Evolutionary conservation across 2,888 invertebrate genomes (phyloP), one percentile per base, ranked within the genome.

Genomic region (Amiota mariae): DNA sequence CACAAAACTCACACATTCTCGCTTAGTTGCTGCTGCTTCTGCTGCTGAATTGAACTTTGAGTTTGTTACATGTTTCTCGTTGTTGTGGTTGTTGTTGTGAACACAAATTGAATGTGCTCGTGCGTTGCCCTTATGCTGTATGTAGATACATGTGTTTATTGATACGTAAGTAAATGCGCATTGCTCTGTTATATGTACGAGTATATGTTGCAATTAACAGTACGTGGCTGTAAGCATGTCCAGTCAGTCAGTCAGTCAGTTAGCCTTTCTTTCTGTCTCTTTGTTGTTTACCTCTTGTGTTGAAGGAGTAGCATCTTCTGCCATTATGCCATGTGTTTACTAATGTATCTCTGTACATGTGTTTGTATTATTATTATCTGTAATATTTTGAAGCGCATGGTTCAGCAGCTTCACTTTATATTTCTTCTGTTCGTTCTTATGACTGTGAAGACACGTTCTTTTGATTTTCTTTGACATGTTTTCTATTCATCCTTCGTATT

Each of bases 101-200:
- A 54, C 54, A n/a, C 13, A 54, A n/a, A n/a, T n/a, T 63, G 13
- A n/a, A 20, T 63, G 71, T 54, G 54, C 49, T 64, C 71, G 71
- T 71, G 71, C 72, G 47, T 72, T 66, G 57, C 64, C 72, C 72
- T 66, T 72, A 46, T 56, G 36, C 20, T 49, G 49, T 11, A 36
- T 46, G 46, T 54, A 49, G 15, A 71, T 15, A 46, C 70, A 54
- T 6, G 12, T 18, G 9, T 47, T 47, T n/a, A 48, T 51, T 56
- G 24, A 54, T 64, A 63, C 51, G 63, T 20, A 51, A 13, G 51
- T 48, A 70, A n/a, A 54, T 51, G 49, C 24, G 12, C 49, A 67
- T 20, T 13, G 18, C 24, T 18, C 2, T 18, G 3, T 4, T 24
- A 20, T 12, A 2, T 15, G 54, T 20, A 66, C 66, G n/a, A 2